phyloP scores from a whole-genome alignment of 2,113 vertebrate species.

The Mus spicilegus region DNA sequence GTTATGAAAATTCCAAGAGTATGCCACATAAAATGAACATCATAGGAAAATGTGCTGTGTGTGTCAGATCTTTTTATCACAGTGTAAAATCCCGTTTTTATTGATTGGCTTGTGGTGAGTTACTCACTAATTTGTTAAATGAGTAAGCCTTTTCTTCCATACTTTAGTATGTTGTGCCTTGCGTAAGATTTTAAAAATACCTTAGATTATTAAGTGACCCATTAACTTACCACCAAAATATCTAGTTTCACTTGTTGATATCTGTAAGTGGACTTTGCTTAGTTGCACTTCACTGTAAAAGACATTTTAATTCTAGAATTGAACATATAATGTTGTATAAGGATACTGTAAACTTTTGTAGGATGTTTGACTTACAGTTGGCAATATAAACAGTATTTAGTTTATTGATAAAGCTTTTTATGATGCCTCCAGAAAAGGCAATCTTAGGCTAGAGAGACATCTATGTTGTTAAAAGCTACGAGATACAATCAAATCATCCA shows the following conservation, averaged over 20 bases:
- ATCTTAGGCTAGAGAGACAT: neutral
- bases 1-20: neutral
- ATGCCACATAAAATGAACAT: neutral
- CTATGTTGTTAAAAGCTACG: neutral
- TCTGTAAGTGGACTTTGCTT: neutral
- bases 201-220: neutral
- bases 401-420: neutral
- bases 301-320: neutral
- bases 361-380: neutral
- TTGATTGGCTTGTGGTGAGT: neutral
- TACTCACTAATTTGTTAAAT: neutral
- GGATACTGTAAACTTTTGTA: neutral
- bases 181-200: neutral
- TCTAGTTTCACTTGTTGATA: neutral
- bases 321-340: neutral
- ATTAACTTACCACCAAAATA: neutral
- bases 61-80: neutral
- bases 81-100: neutral
- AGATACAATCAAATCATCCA: neutral
- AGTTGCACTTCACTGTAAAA: neutral
- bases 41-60: neutral
- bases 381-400: neutral
- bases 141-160: neutral
- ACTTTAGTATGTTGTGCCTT: neutral
- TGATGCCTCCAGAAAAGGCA: neutral